Evolutionary conservation across 2,888 invertebrate genomes (phyloP).

Genomic region (Keiferia lycopersicella): DNA sequence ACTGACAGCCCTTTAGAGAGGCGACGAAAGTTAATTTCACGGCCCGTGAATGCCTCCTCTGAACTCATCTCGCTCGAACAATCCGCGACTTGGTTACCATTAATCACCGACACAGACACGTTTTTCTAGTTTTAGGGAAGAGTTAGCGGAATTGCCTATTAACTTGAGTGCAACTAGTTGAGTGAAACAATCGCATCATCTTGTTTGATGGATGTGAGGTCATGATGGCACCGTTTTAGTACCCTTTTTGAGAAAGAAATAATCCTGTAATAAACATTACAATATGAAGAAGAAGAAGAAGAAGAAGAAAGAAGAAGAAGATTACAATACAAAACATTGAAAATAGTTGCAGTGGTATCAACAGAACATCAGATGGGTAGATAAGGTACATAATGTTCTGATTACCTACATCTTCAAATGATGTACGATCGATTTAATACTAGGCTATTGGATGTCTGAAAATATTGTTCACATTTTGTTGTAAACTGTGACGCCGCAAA

Average conservation of each 20-base stretch:
- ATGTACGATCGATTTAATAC: background rate
- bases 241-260: no score
- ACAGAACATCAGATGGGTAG: no score
- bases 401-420: background rate
- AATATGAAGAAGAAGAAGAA: no score
- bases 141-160: conserved; percentile 21
- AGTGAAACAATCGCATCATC: conserved; percentile 27
- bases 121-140: conserved; percentile 18
- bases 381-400: no score
- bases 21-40: conserved; percentile 79
- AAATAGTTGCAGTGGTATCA: no score
- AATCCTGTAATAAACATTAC: no score
- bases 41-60: conserved; percentile 73
- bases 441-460: no score
- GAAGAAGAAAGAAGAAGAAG: no score
- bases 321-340: no score
- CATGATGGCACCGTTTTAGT: no score
- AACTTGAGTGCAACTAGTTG: conserved; percentile 4
- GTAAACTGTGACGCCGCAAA: conserved; percentile 8
- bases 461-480: background rate
- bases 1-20: conserved; percentile 64
- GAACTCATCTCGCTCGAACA: conserved; percentile 74
- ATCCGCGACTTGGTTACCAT: conserved; percentile 67
- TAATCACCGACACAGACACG: conserved; percentile 67
- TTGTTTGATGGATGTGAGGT: conserved; percentile 9